Evolutionary conservation across 2,797 vertebrate genomes (phyloP).

Genomic region (Rousettus madagascariensis): DNA sequence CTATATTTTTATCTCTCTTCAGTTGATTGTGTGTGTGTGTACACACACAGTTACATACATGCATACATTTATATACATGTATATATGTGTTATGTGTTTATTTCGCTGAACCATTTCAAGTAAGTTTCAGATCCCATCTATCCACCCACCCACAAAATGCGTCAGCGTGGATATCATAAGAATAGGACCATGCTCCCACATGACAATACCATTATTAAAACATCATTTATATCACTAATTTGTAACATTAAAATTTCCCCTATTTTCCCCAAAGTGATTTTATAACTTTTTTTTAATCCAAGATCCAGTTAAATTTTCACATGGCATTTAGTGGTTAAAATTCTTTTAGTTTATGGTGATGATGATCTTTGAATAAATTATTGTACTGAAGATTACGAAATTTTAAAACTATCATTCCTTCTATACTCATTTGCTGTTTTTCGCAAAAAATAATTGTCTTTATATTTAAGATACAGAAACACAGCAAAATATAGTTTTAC

Average conservation of each 20-base stretch:
- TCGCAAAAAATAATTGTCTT: background rate
- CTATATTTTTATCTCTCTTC: background rate
- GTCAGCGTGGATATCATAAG: background rate
- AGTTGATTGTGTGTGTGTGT: background rate
- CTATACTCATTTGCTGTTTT: background rate
- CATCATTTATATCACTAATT: background rate
- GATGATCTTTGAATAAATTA: constrained; percentile 19
- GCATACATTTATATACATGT: background rate
- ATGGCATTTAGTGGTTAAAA: background rate
- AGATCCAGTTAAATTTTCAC: background rate
- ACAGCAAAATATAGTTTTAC: background rate
- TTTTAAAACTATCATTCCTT: background rate
- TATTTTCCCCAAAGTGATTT: background rate
- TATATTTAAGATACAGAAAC: background rate
- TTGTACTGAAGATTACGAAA: background rate
- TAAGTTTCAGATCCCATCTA: background rate
- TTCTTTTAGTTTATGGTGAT: background rate
- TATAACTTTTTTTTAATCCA: background rate
- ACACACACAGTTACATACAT: too few relatives aligned
- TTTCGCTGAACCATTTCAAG: background rate
- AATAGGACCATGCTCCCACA: background rate
- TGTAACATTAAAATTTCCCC: background rate
- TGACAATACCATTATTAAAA: background rate
- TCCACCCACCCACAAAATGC: background rate
- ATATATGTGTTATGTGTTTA: background rate